Evolutionary conservation across 2,888 invertebrate genomes (phyloP).

Genomic region (Laothoe populi): DNA sequence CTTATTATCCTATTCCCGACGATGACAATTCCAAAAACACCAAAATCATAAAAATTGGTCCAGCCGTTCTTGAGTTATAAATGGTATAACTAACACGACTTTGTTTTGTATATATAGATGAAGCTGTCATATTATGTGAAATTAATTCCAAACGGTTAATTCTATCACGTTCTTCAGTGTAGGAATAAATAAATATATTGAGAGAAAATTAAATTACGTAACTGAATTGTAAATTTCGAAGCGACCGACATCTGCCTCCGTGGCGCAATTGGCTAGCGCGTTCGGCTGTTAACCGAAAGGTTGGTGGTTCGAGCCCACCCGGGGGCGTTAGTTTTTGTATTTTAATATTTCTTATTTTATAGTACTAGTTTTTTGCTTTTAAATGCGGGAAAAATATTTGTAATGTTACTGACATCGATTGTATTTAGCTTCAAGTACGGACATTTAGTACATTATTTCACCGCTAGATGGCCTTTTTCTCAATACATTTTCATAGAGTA

Average conservation of each 20-base stretch:
- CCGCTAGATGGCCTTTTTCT: conserved; percentile 3
- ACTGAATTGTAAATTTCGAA: conserved; percentile 12
- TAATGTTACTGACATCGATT: too few relatives aligned
- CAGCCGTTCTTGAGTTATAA: too few relatives aligned
- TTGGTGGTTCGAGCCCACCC: conserved; percentile 99
- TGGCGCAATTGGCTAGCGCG: conserved; percentile 94
- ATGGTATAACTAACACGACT: too few relatives aligned
- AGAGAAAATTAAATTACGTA: neutral
- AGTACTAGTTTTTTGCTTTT: neutral
- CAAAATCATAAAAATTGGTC: too few relatives aligned
- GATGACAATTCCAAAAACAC: too few relatives aligned
- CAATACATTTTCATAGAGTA: too few relatives aligned
- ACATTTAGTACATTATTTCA: neutral
- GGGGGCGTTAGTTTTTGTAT: conserved; percentile 88
- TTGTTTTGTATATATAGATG: too few relatives aligned
- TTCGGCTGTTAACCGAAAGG: conserved; percentile 99
- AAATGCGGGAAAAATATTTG: too few relatives aligned
- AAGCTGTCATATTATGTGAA: too few relatives aligned
- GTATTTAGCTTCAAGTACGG: neutral
- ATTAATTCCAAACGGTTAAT: too few relatives aligned
- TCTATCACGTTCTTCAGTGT: too few relatives aligned
- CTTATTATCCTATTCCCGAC: too few relatives aligned
- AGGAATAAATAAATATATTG: neutral
- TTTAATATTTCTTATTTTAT: neutral
- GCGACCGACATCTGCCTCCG: conserved; percentile 58